Base-by-base conservation (phyloP, 2,113 vertebrate species). In the Toxotes jaculatrix region DNA sequence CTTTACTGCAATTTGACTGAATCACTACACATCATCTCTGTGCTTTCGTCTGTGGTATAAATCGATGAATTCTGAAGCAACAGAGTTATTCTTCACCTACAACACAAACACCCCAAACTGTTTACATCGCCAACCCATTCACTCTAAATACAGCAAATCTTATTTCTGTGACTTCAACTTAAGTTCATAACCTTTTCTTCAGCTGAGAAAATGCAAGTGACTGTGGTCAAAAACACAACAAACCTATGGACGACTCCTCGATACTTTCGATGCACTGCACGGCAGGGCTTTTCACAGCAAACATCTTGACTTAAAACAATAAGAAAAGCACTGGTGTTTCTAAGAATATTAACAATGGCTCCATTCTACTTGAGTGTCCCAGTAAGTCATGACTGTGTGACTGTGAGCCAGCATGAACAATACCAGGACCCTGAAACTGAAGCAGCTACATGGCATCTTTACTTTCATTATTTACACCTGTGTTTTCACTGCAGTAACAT, bases 1-100 rank as follows among this genome's bases (percentile, higher is more conserved):
- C 34, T 45, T 78, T 62, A 40, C 53, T 71, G 71, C 12, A 72
- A 16, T 64, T 74, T 65, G 32, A 23, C 4, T 53, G 53, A 64
- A 72, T 49, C 42, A 19, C 21, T 36, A 21, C 12, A 9, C 59
- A 14, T 63, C 21, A 42, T 27, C 47, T 38, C 4, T 49, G 32
- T 17, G 42, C 36, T 38, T 31, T 21, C 6, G 0, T 43, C 23
- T 43, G 34, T 67, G 62, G 4, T 55, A 9, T 19, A 60, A 14
- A 36, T 23, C 4, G 16, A 76, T 62, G 31, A 32, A 11, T 60
- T 9, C 16, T 49, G 4, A 49, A n/a, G 9, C 4, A 36, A 51
- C 16, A 12, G 0, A 67, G 23, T 53, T 51, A 23, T 60, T 74
- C 36, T 43, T 55, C 14, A 74, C 1, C 43, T 27, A 66, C 34